Conservation (phyloP, 2,797 vertebrate genomes). For the Sus cebifrons region DNA sequence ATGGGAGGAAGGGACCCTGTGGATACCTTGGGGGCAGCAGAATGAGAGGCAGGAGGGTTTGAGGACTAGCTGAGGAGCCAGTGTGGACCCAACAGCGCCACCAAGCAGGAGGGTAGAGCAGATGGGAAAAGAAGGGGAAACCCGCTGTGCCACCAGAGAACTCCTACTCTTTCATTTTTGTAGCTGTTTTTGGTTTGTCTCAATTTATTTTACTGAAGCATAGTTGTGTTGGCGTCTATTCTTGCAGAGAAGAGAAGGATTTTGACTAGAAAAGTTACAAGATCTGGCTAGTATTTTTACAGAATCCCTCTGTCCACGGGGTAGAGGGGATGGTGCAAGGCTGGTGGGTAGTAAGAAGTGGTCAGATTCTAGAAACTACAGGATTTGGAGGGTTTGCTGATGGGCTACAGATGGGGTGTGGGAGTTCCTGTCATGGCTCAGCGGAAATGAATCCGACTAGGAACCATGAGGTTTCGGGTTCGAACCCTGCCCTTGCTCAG, state of each 20-base stretch:
- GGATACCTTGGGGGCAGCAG: neutral
- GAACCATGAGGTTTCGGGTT: no score
- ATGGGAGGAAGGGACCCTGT: neutral
- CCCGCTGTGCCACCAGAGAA: no score
- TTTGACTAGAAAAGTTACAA: no score
- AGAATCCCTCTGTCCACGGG: neutral
- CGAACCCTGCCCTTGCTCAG: no score
- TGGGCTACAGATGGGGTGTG: neutral
- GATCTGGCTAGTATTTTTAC: neutral
- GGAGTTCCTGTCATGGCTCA: neutral
- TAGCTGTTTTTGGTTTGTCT: no score
- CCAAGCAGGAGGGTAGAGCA: neutral
- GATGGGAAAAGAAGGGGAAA: neutral
- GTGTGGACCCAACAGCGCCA: neutral
- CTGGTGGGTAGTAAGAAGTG: neutral
- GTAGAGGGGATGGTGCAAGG: neutral
- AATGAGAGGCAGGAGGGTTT: neutral
- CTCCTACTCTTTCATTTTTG: no score
- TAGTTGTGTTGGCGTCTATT: no score
- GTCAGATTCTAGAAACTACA: neutral
- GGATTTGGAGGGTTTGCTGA: neutral
- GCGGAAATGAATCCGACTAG: no score
- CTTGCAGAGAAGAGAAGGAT: no score
- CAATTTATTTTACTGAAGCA: no score
- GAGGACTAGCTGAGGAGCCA: neutral